Conservation (phyloP, 2,888 invertebrate species). For the Stegana nigrithorax region DNA sequence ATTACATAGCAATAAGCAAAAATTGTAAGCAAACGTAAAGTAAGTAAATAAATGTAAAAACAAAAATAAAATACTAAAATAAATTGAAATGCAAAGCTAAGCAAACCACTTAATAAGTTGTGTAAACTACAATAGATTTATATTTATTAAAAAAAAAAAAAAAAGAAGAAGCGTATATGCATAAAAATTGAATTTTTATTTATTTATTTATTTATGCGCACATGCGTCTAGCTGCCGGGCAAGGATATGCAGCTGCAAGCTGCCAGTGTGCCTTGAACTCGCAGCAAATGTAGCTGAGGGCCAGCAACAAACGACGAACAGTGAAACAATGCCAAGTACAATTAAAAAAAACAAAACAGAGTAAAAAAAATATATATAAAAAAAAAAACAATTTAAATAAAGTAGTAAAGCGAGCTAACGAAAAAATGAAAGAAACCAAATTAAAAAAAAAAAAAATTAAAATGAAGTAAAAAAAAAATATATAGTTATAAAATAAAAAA, state of each 20-base stretch:
- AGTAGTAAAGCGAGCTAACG: background rate
- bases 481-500: slow-evolving; percentile 26
- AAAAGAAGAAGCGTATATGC: background rate
- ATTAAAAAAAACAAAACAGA: background rate
- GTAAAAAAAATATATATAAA: background rate
- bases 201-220: background rate
- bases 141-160: slow-evolving; percentile 12
- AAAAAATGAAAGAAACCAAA: background rate
- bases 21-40: too few species aligned
- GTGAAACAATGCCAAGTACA: background rate
- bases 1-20: too few species aligned
- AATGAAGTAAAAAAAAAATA: slow-evolving; percentile 25
- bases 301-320: background rate
- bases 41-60: background rate
- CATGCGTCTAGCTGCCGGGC: background rate
- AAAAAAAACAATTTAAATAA: background rate
- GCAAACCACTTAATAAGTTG: slow-evolving; percentile 3
- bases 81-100: slow-evolving; percentile 1
- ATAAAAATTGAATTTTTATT: background rate
- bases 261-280: slow-evolving; percentile 12
- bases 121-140: slow-evolving; percentile 5
- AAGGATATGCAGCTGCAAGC: too few species aligned
- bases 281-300: background rate
- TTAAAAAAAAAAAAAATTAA: slow-evolving; percentile 17
- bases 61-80: background rate